Base-by-base conservation (phyloP, 2,888 invertebrate species). In the Agonopterix heracliana region DNA sequence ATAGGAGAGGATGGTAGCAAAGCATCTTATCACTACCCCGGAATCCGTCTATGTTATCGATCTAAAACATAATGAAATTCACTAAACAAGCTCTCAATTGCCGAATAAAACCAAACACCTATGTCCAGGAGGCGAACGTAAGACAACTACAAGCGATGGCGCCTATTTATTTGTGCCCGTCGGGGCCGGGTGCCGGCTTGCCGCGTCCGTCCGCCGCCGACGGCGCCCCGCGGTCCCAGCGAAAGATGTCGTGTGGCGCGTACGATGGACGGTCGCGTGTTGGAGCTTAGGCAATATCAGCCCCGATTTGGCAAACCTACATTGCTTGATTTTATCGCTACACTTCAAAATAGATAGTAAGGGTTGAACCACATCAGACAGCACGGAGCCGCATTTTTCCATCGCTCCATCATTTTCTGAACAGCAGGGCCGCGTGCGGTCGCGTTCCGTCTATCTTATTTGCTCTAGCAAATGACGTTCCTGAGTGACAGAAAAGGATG, bases 191-290 rank as follows among this genome's bases (percentile, higher is more conserved):
- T 62, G 71, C 69, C 75, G 65, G 54, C 60, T 57, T 55, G 68
- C 69, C 70, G 68, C 60, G 61, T 55, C 60, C 65, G 53, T 54
- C 56, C 64, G 66, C 58, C 60, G 63, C 51, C 52, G 52, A 46
- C 57, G 71, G 74, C 76, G 76, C 74, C 74, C 74, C 63, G 71
- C 74, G 66, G 73, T 66, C 74, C 71, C 51, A 56, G 54, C 59
- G 54, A 58, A 49, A 54, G 50, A 44, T 34, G 34, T 50, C 46
- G 11, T 10, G 49, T 44, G 48, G 36, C 1, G 11, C 43, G 11
- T 34, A 45, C 4, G 38, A 11, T 11, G 44, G 43, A 13, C 9
- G 45, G 34, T 4, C 11, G 54, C 34, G 46, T 13, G 44, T 50
- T 44, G 55, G 52, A 17, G 2, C 17, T 17, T n/a, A n/a, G n/a